phyloP scores from a whole-genome alignment of 2,113 vertebrate species.

The Anthoscopus minutus region DNA sequence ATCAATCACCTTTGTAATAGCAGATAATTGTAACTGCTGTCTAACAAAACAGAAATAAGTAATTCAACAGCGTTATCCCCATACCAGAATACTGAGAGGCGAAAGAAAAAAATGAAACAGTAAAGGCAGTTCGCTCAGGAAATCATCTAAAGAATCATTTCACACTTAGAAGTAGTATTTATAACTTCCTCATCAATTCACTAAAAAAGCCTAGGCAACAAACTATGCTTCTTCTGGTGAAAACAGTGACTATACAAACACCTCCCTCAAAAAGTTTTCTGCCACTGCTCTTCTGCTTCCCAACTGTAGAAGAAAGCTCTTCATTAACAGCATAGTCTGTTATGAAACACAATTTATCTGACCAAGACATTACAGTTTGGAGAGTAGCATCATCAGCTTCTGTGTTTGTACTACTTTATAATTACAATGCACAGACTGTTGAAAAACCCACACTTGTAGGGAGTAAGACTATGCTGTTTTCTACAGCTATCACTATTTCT shows the following conservation, averaged over 20 bases:
- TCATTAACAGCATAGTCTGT: background rate
- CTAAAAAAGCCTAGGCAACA: background rate
- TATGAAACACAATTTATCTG: background rate
- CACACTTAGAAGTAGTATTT: background rate
- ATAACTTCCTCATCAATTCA: background rate
- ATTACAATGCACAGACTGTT: background rate
- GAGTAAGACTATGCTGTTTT: background rate
- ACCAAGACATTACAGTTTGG: background rate
- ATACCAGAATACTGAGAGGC: background rate
- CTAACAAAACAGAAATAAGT: background rate
- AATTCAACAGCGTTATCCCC: background rate
- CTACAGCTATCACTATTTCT: background rate
- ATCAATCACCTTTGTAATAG: background rate
- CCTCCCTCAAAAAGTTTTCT: background rate
- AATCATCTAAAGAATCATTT: background rate
- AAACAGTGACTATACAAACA: background rate
- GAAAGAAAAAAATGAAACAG: background rate
- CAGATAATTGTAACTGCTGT: background rate
- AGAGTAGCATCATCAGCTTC: background rate
- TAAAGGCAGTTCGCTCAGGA: background rate
- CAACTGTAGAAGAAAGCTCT: background rate
- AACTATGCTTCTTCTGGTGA: background rate
- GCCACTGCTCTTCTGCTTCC: background rate
- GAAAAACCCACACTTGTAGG: background rate
- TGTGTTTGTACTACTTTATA: background rate